Conservation (phyloP, 2,113 vertebrate species). For the Tor tambroides region DNA sequence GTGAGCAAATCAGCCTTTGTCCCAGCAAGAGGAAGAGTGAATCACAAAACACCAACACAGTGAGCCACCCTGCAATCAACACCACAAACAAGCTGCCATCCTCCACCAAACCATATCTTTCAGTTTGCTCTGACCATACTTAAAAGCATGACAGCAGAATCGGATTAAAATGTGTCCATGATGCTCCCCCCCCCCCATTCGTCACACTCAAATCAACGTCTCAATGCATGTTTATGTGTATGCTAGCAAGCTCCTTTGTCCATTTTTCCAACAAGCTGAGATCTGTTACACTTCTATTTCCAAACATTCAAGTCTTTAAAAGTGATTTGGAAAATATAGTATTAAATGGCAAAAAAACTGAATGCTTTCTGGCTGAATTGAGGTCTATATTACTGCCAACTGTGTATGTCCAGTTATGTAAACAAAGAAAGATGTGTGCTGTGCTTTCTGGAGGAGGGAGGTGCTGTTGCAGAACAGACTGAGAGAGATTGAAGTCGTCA, state of each 20-base stretch:
- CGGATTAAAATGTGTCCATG: constrained; percentile 6
- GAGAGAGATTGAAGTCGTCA: constrained; percentile 11
- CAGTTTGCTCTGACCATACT: neutral
- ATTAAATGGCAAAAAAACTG: neutral
- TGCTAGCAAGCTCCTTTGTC: neutral
- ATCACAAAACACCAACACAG: constrained; percentile 51
- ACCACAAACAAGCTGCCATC: neutral
- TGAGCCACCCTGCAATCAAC: constrained; percentile 37
- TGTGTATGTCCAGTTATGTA: neutral
- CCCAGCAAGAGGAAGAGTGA: constrained; percentile 41
- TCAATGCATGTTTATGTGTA: neutral
- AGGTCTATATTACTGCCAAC: neutral
- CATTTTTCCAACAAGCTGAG: neutral
- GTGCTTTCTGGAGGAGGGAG: neutral
- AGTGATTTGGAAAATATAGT: neutral
- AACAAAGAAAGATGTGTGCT: constrained; percentile 21
- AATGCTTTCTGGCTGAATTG: neutral
- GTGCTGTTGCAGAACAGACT: constrained; percentile 1
- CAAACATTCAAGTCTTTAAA: neutral
- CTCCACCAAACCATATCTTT: neutral
- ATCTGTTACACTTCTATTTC: neutral
- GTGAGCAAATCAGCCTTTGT: constrained; percentile 55
- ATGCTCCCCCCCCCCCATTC: neutral
- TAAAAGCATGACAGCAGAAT: neutral
- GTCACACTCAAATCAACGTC: neutral